Percentiles rank a stretch among this genome's conserved stretches.
Conservation (phyloP, 1,140 invertebrate genomes). For the Calosoma granatense region DNA sequence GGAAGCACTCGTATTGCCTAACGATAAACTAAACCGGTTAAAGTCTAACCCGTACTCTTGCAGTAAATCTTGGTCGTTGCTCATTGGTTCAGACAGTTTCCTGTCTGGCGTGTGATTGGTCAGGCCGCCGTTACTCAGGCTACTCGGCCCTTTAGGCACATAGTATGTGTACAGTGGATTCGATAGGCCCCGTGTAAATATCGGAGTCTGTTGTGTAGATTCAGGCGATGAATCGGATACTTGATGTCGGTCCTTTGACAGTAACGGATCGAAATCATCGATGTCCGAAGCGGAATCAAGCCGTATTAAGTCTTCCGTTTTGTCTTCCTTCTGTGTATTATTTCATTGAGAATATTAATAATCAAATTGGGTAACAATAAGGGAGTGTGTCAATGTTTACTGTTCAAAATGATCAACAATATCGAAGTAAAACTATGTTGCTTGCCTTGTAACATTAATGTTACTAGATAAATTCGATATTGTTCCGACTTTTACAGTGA, state of each 20-base stretch:
- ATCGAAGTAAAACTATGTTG: too few relatives aligned
- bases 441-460: too few relatives aligned
- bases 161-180: slow-evolving; percentile 33
- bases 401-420: too few relatives aligned
- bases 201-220: neutral
- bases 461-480: too few relatives aligned
- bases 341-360: too few relatives aligned
- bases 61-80: slow-evolving; percentile 40
- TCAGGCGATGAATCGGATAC: slow-evolving; percentile 10
- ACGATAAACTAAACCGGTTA: slow-evolving; percentile 26
- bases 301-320: slow-evolving; percentile 46
- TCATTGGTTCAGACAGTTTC: neutral
- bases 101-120: slow-evolving; percentile 9
- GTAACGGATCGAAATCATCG: slow-evolving; percentile 51
- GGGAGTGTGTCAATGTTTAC: too few relatives aligned
- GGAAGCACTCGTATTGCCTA: neutral
- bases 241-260: slow-evolving; percentile 30
- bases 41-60: slow-evolving; percentile 46
- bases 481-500: too few relatives aligned
- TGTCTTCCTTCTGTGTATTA: slow-evolving; percentile 29
- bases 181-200: slow-evolving; percentile 24
- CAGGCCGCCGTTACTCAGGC: slow-evolving; percentile 16
- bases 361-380: too few relatives aligned
- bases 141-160: slow-evolving; percentile 21
- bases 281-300: slow-evolving; percentile 45